Evolutionary conservation across 2,888 invertebrate species (phyloP), one percentile per base, ranked within the genome.

Genomic region (Anthophora plumipes): DNA sequence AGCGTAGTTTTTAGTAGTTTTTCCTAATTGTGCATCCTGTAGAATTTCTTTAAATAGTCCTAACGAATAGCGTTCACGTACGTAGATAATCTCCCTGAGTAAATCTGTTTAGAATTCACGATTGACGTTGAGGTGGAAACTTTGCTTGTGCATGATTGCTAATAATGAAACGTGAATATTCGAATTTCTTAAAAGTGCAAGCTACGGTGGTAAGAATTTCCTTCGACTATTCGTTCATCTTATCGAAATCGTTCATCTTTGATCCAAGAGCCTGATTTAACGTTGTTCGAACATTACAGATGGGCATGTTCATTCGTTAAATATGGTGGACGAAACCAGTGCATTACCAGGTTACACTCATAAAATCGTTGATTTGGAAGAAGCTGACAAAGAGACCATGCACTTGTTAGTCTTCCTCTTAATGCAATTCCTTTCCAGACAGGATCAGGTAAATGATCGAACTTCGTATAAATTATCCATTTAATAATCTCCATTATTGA

Each of bases 371-470:
- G 99, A 99, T 91, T 94, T 98, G 66, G 99, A 99, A 91, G 99
- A 99, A 91, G 96, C 98, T 0, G 99, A 99, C 92, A 96, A 97
- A 86, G 99, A 99, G 94, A 99, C 99, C 0, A 97, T 98, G 89
- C 99, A 99, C 93, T 94, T 99, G 39, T 94, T 99, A 50, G 97
- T 99, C 14, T 98, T 98, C 89, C 95, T 99, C n/a, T 95, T 99
- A 17, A 98, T 99, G 97, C 99, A 99, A 94, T 99, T 99, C 93
- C 95, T 99, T 92, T 98, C 98, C 0, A 95, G 96, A 88, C 95
- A 96, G 37, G 97, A 97, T 92, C 96, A 96, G 93, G 94, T 94
- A 89, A n/a, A 31, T 12, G 0, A 31, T 46, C 8, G n/a, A 17
- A 17, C 8, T 57, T 12, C 11, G 8, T 64, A 11, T 14, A 6